Evolutionary conservation across 2,113 vertebrate species (phyloP).

Genomic region (Oryzias curvinotus): DNA sequence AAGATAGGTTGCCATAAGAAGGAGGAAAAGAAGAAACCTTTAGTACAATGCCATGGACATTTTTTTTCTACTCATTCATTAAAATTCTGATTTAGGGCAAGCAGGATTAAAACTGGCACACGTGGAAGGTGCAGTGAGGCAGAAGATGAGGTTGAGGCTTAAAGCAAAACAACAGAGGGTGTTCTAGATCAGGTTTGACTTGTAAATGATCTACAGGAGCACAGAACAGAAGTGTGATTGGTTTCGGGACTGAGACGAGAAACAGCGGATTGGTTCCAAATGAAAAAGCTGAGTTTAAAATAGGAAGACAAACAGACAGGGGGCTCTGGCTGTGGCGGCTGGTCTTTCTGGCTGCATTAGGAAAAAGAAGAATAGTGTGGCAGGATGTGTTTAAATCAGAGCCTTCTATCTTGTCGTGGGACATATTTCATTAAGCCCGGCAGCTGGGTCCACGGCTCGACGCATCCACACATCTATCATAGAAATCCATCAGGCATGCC

Average conservation of each 20-base stretch:
- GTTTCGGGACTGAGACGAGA: slow-evolving; percentile 36
- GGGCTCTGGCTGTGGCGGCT: slow-evolving; percentile 39
- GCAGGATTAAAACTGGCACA: slow-evolving; percentile 8
- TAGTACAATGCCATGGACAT: not conserved
- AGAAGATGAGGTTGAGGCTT: slow-evolving; percentile 12
- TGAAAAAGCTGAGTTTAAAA: slow-evolving; percentile 66
- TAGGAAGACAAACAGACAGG: slow-evolving; percentile 66
- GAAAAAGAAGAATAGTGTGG: slow-evolving; percentile 65
- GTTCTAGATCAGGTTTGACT: slow-evolving; percentile 58
- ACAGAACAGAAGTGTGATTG: slow-evolving; percentile 50
- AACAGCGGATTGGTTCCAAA: slow-evolving; percentile 62
- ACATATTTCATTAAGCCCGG: slow-evolving; percentile 79
- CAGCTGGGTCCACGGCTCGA: slow-evolving; percentile 71
- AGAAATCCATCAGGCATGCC: slow-evolving; percentile 67
- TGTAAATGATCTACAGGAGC: slow-evolving; percentile 61
- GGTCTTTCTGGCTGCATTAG: slow-evolving; percentile 65
- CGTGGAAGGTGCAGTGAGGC: slow-evolving; percentile 17
- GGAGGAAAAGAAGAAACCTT: slow-evolving; percentile 1
- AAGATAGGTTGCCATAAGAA: slow-evolving; percentile 17
- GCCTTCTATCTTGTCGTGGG: slow-evolving; percentile 71
- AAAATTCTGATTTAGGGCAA: slow-evolving; percentile 20
- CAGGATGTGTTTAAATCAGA: slow-evolving; percentile 75
- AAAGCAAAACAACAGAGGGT: slow-evolving; percentile 50
- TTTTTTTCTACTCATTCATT: slow-evolving; percentile 13
- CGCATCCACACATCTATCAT: slow-evolving; percentile 73